Conservation (phyloP, 2,888 invertebrate genomes). For the Ypsolopha sequella region DNA sequence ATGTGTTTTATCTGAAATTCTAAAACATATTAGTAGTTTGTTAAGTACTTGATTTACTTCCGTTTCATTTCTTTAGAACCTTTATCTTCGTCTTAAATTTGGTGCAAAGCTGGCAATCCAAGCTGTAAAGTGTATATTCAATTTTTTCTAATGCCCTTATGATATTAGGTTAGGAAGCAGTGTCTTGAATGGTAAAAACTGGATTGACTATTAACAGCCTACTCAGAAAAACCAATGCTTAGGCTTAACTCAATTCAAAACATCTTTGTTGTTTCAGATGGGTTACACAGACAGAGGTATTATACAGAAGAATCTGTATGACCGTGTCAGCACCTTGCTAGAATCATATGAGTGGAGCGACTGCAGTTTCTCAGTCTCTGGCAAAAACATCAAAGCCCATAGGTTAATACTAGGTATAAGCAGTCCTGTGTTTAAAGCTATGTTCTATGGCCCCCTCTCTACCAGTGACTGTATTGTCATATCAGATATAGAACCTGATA, state of each 20-base stretch:
- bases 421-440: slow-evolving; percentile 78
- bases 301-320: slow-evolving; percentile 45
- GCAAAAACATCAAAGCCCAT: slow-evolving; percentile 67
- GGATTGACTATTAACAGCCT: no score
- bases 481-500: slow-evolving; percentile 70
- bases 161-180: no score
- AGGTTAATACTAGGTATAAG: slow-evolving; percentile 74
- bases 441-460: slow-evolving; percentile 75
- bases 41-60: no score
- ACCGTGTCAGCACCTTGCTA: slow-evolving; percentile 54
- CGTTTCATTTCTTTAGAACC: no score
- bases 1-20: no score
- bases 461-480: slow-evolving; percentile 57
- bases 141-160: no score
- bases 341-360: slow-evolving; percentile 70
- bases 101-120: no score
- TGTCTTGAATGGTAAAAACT: no score
- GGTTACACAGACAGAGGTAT: slow-evolving; percentile 34
- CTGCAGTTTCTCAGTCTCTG: slow-evolving; percentile 68
- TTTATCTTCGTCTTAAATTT: no score
- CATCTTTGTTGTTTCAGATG: slow-evolving; percentile 33
- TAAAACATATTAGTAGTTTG: no score
- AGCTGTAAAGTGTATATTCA: no score
- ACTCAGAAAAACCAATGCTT: background rate
- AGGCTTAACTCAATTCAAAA: background rate